phyloP scores from a whole-genome alignment of 2,113 vertebrate genomes.

The Brachypteracias leptosomus region DNA sequence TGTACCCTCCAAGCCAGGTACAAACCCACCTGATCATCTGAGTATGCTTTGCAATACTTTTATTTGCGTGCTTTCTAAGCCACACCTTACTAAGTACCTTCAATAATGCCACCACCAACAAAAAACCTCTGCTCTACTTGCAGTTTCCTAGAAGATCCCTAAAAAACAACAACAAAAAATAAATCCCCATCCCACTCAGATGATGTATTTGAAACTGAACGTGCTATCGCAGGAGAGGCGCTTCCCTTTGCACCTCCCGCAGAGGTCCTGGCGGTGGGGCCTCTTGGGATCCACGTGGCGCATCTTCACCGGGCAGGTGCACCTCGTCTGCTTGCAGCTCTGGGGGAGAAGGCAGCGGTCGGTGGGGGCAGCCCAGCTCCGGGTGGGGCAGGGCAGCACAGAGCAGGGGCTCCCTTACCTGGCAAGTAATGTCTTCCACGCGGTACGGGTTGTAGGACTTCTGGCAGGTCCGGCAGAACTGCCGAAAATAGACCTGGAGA shows the following conservation, averaged over 20 bases:
- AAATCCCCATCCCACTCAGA: constrained; percentile 63
- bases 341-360: constrained; percentile 37
- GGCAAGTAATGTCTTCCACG: constrained; percentile 94
- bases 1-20: neutral
- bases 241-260: constrained; percentile 95
- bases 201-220: constrained; percentile 98
- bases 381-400: neutral
- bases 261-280: constrained; percentile 95
- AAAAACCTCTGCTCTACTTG: neutral
- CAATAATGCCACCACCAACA: neutral
- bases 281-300: constrained; percentile 95
- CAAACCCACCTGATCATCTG: neutral
- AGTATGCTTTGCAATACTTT: constrained; percentile 40
- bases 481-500: constrained; percentile 93
- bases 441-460: constrained; percentile 95
- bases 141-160: neutral
- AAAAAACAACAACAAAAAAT: neutral
- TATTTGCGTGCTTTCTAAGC: constrained; percentile 52
- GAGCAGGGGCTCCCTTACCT: constrained; percentile 74
- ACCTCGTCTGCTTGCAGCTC: constrained; percentile 91
- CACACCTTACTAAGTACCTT: neutral
- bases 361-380: neutral
- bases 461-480: constrained; percentile 93
- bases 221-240: constrained; percentile 95
- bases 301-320: constrained; percentile 85